A percentile compares a stretch with the other conserved stretches of the same genome.
Conservation (phyloP, 2,113 vertebrate genomes). For the Poeciliopsis turrubarensis region DNA sequence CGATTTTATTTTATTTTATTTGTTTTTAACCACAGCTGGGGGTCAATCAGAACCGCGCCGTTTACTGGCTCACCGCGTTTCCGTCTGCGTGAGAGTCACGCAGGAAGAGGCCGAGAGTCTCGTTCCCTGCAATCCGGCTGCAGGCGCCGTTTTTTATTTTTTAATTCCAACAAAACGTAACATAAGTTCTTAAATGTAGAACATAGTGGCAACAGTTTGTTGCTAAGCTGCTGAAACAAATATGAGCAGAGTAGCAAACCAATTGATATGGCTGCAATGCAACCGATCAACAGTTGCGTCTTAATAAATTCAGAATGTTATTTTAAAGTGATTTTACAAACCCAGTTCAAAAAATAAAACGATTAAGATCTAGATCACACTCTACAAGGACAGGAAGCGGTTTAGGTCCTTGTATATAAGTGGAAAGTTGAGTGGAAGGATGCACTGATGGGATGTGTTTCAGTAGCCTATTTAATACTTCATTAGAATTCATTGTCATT, state of each 20-base stretch:
- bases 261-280: background rate
- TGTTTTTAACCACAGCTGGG: constrained; percentile 28
- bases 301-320: background rate
- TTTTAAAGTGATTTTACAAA: background rate
- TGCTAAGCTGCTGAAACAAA: background rate
- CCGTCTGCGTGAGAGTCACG: constrained; percentile 6
- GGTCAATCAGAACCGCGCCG: constrained; percentile 60
- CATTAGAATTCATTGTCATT: no score
- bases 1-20: background rate
- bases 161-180: no score
- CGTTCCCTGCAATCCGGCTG: no score
- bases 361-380: background rate
- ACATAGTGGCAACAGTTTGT: no score
- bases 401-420: no score
- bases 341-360: background rate
- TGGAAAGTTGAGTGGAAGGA: no score
- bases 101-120: background rate
- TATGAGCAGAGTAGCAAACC: background rate
- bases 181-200: no score
- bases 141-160: no score
- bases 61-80: constrained; percentile 20
- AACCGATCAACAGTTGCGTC: background rate
- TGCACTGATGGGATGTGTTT: no score
- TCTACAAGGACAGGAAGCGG: no score
- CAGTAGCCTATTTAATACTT: no score